These are phyloP conservation scores for Leptoteleia sp. DNA, from an alignment of 1,140 invertebrate species.

Conservation along the genomic window DNA sequence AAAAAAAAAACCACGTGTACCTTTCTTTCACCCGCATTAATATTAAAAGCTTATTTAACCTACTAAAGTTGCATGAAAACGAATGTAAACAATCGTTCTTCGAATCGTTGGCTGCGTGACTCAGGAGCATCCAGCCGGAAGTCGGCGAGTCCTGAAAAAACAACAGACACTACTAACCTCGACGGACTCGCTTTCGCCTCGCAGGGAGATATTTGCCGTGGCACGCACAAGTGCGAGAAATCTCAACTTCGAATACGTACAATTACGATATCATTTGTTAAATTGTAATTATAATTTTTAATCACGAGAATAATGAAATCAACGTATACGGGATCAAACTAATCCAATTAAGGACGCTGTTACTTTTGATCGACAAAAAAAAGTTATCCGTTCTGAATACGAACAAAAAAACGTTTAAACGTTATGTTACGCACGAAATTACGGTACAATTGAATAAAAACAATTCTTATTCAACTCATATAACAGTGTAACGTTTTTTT, in stretches of 20 bases:
- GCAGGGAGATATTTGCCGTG: conserved; percentile 44
- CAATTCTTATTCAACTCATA: neutral
- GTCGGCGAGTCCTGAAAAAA: conserved; percentile 57
- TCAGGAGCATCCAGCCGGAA: conserved; percentile 52
- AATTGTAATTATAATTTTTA: conserved; percentile 23
- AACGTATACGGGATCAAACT: neutral
- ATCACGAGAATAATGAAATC: too few species aligned
- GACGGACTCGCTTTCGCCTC: conserved; percentile 62
- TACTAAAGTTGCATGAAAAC: conserved; percentile 41
- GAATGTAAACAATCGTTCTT: conserved; percentile 50
- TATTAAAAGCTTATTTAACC: conserved; percentile 27
- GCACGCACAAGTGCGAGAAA: conserved; percentile 44
- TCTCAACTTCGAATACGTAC: conserved; percentile 6
- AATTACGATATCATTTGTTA: conserved; percentile 1
- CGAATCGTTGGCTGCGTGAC: conserved; percentile 24
- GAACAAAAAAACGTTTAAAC: neutral
- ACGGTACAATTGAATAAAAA: conserved; percentile 29
- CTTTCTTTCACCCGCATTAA: conserved; percentile 18
- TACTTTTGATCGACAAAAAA: neutral
- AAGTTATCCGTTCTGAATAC: neutral
- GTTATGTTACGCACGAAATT: conserved; percentile 28
- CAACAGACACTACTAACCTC: conserved; percentile 52
- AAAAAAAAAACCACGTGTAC: conserved; percentile 22
- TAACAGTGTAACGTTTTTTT: conserved; percentile 31
- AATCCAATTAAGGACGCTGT: conserved; percentile 1